Base-by-base conservation (phyloP, 2,888 invertebrate genomes). In the Heliconius hortense region DNA sequence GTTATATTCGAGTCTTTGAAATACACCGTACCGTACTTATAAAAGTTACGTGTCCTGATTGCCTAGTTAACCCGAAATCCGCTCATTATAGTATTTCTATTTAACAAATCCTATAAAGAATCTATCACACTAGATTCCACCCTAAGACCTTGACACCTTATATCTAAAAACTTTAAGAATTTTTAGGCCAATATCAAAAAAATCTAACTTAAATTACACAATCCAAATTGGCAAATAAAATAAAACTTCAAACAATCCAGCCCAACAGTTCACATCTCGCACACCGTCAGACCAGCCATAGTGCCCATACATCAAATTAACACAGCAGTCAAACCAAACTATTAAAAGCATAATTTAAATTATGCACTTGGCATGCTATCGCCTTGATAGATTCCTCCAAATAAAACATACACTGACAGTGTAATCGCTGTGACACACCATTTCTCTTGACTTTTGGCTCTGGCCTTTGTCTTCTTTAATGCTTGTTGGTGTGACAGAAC, bases 341-440 rank as follows among this genome's bases (percentile, higher is more conserved):
- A 75, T 75, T 71, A 75, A 75, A 68, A 68, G 72, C 67, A 72
- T 67, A 72, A 75, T 72, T 72, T 72, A 68, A 75, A 72, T 72
- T 48, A 75, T 72, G 53, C 67, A 63, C 39, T 68, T 59, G 67
- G 66, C 71, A 64, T 74, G 74, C 63, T 70, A 63, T 74, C 69
- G 63, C 63, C 48, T 62, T 70, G 77, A 77, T 77, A 77, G 77
- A 77, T 77, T 75, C 69, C 39, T 69, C 69, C 74, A 77, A 75
- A 75, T 73, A 77, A 75, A 77, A 75, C 75, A 75, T n/a, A n/a
- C 35, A 71, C 71, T 68, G 76, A 76, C 71, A 74, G 74, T 68
- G 68, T 76, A 76, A 76, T 78, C 66, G 76, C 70, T 67, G 66
- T 75, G 76, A 78, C 78, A 74, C 76, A 56, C 66, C 74, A 78